Base-by-base conservation (phyloP, 2,888 invertebrate genomes). In the Brachynemurus nebulosus region DNA sequence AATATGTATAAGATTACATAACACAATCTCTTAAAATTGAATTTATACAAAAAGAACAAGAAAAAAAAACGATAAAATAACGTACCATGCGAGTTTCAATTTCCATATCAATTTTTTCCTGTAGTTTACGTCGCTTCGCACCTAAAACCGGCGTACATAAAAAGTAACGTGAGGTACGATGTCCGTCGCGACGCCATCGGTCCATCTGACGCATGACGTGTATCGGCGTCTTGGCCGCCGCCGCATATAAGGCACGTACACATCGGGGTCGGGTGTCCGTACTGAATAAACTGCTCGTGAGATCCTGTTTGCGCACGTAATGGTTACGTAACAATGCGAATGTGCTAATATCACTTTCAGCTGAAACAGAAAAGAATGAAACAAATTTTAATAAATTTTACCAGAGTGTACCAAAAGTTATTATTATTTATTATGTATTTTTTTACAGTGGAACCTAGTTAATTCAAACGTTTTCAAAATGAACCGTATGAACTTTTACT, bases 1-100 rank as follows among this genome's bases (percentile, higher is more conserved):
- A n/a, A n/a, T n/a, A n/a, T n/a, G n/a, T n/a, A n/a, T n/a, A n/a
- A n/a, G n/a, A n/a, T n/a, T n/a, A n/a, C n/a, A n/a, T n/a, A n/a
- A n/a, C n/a, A n/a, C n/a, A n/a, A n/a, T n/a, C n/a, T n/a, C n/a
- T n/a, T n/a, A n/a, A n/a, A n/a, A n/a, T n/a, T n/a, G n/a, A n/a
- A n/a, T n/a, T n/a, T n/a, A n/a, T n/a, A n/a, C n/a, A n/a, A n/a
- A n/a, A n/a, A n/a, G n/a, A n/a, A n/a, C n/a, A n/a, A n/a, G n/a
- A n/a, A n/a, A n/a, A n/a, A n/a, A n/a, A n/a, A n/a, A n/a, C n/a
- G n/a, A n/a, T n/a, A n/a, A n/a, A n/a, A n/a, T 39, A 49, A 76
- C 85, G 81, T 68, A 90, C 90, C 73, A 86, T 75, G 67, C 81
- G 74, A 48, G 86, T 88, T 69, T 90, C 90, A 59, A 90, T 90